phyloP scores from a whole-genome alignment of 2,113 vertebrate species.

The Bufo bufo region DNA sequence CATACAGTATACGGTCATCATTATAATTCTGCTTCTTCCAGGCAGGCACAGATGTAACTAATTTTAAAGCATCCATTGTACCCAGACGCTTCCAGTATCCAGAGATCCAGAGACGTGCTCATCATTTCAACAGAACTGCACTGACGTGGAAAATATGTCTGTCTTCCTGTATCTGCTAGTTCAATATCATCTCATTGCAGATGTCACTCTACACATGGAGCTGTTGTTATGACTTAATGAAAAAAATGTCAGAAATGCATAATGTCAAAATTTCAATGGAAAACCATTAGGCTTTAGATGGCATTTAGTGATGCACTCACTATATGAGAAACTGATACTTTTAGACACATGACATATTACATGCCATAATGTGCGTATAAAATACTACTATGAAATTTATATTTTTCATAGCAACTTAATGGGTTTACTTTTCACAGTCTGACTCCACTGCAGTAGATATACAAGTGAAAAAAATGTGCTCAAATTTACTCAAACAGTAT shows the following conservation, averaged over 20 bases:
- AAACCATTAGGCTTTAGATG: not conserved
- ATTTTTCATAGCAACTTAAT: not conserved
- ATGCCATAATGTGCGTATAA: not conserved
- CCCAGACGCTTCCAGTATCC: not conserved
- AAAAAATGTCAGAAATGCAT: not conserved
- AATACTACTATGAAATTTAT: not conserved
- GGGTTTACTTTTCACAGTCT: not conserved
- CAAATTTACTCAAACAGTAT: too few relatives aligned
- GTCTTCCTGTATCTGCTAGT: conserved; percentile 16
- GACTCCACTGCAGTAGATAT: not conserved
- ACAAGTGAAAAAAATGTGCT: too few relatives aligned
- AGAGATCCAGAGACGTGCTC: not conserved
- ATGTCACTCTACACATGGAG: not conserved
- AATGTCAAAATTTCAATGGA: not conserved
- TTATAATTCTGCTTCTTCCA: not conserved
- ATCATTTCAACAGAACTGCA: not conserved
- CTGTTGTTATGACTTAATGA: not conserved
- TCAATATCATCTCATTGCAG: not conserved
- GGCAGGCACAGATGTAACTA: not conserved
- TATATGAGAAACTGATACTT: not conserved
- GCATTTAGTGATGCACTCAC: too few relatives aligned
- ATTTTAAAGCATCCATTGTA: not conserved
- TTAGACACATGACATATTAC: not conserved
- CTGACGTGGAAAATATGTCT: too few relatives aligned
- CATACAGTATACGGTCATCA: too few relatives aligned